These are phyloP conservation scores for Ondatra zibethicus DNA, from an alignment of 2,113 vertebrate genomes.

Conservation along the genomic window DNA sequence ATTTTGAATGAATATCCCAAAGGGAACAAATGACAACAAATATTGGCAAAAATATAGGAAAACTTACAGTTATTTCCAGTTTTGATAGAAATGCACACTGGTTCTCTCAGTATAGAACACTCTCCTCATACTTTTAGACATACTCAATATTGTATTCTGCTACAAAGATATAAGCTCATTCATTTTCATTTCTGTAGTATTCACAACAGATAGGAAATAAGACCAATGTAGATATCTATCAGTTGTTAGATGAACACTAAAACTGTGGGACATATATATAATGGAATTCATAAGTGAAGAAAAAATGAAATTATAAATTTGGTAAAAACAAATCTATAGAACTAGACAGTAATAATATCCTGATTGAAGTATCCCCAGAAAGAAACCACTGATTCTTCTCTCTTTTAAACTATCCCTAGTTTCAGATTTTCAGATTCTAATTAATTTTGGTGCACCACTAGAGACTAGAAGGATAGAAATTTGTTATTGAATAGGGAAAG, in stretches of 20 bases:
- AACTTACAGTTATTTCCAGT: not conserved
- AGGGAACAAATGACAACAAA: not conserved
- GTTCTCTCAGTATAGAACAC: not conserved
- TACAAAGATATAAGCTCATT: not conserved
- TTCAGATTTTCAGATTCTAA: not conserved
- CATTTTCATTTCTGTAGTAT: not conserved
- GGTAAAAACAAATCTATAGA: not conserved
- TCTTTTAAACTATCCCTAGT: not conserved
- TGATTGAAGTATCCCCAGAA: not conserved
- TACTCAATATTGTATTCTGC: not conserved
- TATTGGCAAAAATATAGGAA: not conserved
- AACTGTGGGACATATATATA: not conserved
- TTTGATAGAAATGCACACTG: not conserved
- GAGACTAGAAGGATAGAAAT: not conserved
- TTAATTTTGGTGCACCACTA: not conserved
- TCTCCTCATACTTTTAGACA: not conserved
- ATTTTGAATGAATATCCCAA: not conserved
- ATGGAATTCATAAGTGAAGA: not conserved
- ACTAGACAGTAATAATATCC: not conserved
- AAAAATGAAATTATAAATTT: not conserved
- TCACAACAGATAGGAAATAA: not conserved
- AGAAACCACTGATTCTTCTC: not conserved
- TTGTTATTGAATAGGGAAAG: not conserved
- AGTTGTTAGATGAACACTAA: not conserved
- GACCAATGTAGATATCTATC: not conserved